phyloP scores from a whole-genome alignment of 2,888 invertebrate genomes.

The Sthenelais limicola region DNA sequence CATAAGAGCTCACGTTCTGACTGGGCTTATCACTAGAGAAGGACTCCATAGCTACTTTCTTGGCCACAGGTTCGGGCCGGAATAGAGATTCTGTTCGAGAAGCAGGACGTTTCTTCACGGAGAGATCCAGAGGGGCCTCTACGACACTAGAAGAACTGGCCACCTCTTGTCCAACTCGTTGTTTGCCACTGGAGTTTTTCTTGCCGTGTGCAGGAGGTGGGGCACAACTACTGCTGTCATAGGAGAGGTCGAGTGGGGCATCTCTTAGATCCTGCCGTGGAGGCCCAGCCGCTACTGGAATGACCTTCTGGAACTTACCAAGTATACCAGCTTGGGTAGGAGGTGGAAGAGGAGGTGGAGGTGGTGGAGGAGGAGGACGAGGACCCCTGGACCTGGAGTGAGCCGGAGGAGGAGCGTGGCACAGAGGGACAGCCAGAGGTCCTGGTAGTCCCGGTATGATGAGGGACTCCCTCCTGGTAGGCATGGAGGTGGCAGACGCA shows the following conservation, averaged over 20 bases:
- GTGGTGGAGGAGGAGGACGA: constrained; percentile 3
- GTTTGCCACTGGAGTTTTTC: not conserved
- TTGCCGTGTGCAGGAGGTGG: not conserved
- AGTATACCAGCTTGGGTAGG: not conserved
- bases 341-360: constrained; percentile 3
- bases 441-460: no score
- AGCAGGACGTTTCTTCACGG: constrained; percentile 30
- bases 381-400: not conserved
- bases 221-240: not conserved
- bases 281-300: not conserved
- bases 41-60: constrained; percentile 28
- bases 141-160: not conserved
- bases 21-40: not conserved
- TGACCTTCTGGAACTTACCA: not conserved
- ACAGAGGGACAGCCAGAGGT: no score
- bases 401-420: not conserved
- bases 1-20: no score
- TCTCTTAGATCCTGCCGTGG: not conserved
- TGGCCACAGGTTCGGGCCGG: not conserved
- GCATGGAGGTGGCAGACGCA: not conserved
- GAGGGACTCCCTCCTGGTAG: no score
- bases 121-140: constrained; percentile 32
- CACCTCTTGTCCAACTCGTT: not conserved
- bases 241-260: constrained; percentile 8
- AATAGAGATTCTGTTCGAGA: not conserved